Evolutionary conservation across 2,888 invertebrate species (phyloP).

Genomic region (Dryadula phaetusa): DNA sequence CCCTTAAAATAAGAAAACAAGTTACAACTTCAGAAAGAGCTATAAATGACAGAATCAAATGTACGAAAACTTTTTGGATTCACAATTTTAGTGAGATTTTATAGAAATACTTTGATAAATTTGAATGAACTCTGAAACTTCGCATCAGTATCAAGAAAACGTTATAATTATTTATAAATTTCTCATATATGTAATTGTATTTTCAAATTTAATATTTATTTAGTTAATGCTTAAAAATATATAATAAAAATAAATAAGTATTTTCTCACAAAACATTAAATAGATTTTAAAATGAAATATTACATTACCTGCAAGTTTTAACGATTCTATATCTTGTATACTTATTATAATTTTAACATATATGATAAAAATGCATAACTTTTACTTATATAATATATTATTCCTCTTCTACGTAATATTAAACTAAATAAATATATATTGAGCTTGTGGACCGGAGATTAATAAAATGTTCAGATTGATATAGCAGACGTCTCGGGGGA

Average conservation of each 20-base stretch:
- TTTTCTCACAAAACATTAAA: no score
- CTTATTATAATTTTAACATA: no score
- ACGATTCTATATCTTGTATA: no score
- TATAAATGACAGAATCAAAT: conserved; percentile 5
- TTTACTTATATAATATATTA: background rate
- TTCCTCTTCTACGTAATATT: no score
- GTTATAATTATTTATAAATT: background rate
- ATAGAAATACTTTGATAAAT: conserved; percentile 12
- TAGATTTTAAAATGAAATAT: no score
- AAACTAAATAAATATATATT: background rate
- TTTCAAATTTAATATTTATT: no score
- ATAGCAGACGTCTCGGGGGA: conserved; percentile 21
- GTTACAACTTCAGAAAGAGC: background rate
- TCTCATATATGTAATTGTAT: no score
- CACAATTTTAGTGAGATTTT: background rate
- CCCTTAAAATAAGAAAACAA: conserved; percentile 4
- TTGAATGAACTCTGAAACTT: background rate
- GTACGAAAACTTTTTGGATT: conserved; percentile 1
- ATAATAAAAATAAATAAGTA: no score
- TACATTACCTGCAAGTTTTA: no score
- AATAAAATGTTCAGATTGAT: conserved; percentile 26
- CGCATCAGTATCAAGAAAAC: background rate
- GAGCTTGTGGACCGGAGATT: conserved; percentile 12
- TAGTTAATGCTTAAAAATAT: no score
- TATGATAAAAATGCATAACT: no score